Base-by-base conservation (phyloP, 2,888 invertebrate species). In the Colostygia pectinataria region DNA sequence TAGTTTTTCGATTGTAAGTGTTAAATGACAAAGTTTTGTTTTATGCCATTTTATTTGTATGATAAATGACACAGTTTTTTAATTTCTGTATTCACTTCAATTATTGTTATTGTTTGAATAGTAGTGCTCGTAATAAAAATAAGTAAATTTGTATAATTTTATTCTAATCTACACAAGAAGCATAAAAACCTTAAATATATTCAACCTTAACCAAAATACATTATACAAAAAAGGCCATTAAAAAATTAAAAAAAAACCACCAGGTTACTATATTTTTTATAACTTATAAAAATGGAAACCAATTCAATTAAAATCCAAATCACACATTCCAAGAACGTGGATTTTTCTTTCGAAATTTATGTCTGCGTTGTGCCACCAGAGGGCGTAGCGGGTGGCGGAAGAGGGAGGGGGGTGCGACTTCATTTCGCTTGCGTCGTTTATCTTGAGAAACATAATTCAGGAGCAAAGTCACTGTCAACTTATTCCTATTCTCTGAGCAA, bases 391-490 rank as follows among this genome's bases (percentile, higher is more conserved):
- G 68, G 49, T 20, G 20, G 20, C 20, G 57, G 65, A 60, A 68
- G 65, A 62, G 63, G 67, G 59, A 60, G 67, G 74, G 76, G 81
- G 89, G 85, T 78, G 92, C 91, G 92, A 93, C 93, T 93, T 93
- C 93, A 93, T 93, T 93, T 93, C 92, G 93, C 92, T 91, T 91
- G 90, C 91, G 92, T 92, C 93, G 92, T 93, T 93, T 93, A 93
- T 93, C 92, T 93, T 93, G 89, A 91, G 91, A 87, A 91, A 91
- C 92, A 93, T 93, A 92, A 93, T 89, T 93, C 92, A 90, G 82
- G 83, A 78, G 80, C 83, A 80, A 88, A 89, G 91, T 82, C 91
- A 86, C 88, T 90, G 91, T 91, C 91, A 91, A 90, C 90, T 90
- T 91, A 91, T 90, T 89, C 90, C 86, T 85, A 91, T 90, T 91